Evolutionary conservation across 2,888 invertebrate species (phyloP), one percentile per base, ranked within the genome.

Genomic region (Oligia latruncula): DNA sequence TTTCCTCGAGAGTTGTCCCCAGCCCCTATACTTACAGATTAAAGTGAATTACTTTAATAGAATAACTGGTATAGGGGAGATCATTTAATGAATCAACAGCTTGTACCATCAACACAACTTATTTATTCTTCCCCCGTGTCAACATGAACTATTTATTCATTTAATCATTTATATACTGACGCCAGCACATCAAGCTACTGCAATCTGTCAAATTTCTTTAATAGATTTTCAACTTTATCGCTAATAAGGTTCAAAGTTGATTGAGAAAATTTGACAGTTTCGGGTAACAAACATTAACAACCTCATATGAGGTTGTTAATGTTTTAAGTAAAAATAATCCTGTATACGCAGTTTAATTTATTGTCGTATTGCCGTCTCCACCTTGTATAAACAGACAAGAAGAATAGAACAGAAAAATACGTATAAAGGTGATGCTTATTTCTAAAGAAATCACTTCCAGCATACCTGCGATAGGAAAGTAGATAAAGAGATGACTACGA

Each of bases 1-100:
- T 68, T 49, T 79, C 71, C 81, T 71, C n/a, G n/a, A 65, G 11
- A 65, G 29, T 76, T 71, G 49, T 58, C 67, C 58, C 15, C 79
- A 82, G 66, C 81, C 81, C 81, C 67, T 84, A 82, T 82, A 49
- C 66, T 58, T 72, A 55, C 0, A 29, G 49, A 80, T 84, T 82
- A 1, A 58, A 71, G 29, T 35, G n/a, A 71, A 58, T 67, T 49
- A 29, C 55, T 58, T 58, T 70, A 78, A 78, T 81, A 71, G 71
- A 80, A 72, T 67, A 46, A 64, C 49, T 78, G 17, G 0, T 35
- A 72, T 67, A 72, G 46, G 81, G 67, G 84, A 71, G 20, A 80
- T 23, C 1, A 64, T 80, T 78, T 84, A 84, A 70, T 70, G 78
- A 62, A 77, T 83, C 55, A 83, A 77, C 78, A 35, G n/a, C 23